Evolutionary conservation across 2,888 invertebrate genomes (phyloP).

Genomic region (Trichogramma dendrolimi): DNA sequence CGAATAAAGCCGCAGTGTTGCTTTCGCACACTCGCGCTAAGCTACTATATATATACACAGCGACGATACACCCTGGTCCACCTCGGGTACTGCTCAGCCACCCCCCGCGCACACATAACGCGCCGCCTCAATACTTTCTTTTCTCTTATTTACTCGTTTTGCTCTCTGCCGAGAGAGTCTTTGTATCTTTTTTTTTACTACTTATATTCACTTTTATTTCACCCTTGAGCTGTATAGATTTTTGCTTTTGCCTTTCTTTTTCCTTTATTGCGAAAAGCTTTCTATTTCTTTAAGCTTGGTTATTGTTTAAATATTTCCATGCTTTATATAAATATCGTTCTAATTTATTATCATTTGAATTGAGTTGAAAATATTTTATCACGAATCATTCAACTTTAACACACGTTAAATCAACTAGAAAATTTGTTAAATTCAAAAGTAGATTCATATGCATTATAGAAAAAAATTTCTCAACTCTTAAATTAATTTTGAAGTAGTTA

Average conservation of each 20-base stretch:
- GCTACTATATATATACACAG: background rate
- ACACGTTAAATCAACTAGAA: too few relatives aligned
- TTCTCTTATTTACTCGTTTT: slow-evolving; percentile 14
- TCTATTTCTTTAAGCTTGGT: slow-evolving; percentile 13
- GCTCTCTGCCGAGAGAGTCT: background rate
- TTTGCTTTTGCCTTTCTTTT: background rate
- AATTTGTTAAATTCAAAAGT: too few relatives aligned
- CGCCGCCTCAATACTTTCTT: slow-evolving; percentile 1
- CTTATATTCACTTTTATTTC: slow-evolving; percentile 1
- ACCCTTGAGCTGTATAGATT: background rate
- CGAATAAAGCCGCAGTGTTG: slow-evolving; percentile 34
- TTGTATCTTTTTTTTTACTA: background rate
- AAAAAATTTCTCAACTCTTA: too few relatives aligned
- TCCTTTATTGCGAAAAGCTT: background rate
- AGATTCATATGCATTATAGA: too few relatives aligned
- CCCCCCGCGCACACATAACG: background rate
- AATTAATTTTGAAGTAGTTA: too few relatives aligned
- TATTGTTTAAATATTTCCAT: background rate
- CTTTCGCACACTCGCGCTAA: slow-evolving; percentile 3
- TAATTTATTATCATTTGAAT: too few relatives aligned
- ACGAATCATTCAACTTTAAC: too few relatives aligned
- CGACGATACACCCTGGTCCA: background rate
- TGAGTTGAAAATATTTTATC: too few relatives aligned
- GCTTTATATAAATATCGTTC: too few relatives aligned
- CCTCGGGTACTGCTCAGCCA: background rate